These are phyloP conservation scores for Mycteria americana DNA, from an alignment of 2,797 vertebrate species.

Conservation along the genomic window DNA sequence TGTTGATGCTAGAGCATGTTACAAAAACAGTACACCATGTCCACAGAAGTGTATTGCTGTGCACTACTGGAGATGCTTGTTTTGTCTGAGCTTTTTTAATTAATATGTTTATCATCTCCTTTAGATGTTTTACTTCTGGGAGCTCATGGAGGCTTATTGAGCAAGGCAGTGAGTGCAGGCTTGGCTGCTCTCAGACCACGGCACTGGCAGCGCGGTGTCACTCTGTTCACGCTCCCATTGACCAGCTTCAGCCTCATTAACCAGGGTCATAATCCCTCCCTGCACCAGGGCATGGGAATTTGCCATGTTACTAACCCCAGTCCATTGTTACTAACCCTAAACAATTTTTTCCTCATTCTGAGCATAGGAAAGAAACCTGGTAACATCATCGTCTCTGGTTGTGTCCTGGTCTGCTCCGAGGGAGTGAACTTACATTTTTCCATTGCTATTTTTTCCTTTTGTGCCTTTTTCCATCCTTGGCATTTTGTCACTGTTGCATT, in stretches of 20 bases:
- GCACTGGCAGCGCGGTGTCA: not conserved
- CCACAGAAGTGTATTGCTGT: not conserved
- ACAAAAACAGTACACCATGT: not conserved
- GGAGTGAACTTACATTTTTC: not conserved
- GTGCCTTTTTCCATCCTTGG: not conserved
- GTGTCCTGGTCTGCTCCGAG: not conserved
- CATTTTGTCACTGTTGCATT: slow-evolving; percentile 11
- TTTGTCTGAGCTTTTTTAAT: not conserved
- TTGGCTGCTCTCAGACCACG: not conserved
- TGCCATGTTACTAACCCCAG: not conserved
- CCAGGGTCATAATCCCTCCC: not conserved
- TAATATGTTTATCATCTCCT: not conserved
- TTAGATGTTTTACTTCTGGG: not conserved
- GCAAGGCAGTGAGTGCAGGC: not conserved
- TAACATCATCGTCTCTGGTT: not conserved
- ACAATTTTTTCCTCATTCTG: not conserved
- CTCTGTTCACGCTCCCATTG: not conserved
- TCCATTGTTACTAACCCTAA: not conserved
- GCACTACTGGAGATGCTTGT: not conserved
- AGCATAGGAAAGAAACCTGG: not conserved
- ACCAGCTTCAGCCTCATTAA: not conserved
- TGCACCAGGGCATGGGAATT: not conserved
- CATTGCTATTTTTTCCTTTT: not conserved
- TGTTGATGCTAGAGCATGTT: not conserved
- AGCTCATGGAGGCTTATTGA: not conserved